Conservation (phyloP, 2,888 invertebrate genomes). For the Chorisops tibialis region DNA sequence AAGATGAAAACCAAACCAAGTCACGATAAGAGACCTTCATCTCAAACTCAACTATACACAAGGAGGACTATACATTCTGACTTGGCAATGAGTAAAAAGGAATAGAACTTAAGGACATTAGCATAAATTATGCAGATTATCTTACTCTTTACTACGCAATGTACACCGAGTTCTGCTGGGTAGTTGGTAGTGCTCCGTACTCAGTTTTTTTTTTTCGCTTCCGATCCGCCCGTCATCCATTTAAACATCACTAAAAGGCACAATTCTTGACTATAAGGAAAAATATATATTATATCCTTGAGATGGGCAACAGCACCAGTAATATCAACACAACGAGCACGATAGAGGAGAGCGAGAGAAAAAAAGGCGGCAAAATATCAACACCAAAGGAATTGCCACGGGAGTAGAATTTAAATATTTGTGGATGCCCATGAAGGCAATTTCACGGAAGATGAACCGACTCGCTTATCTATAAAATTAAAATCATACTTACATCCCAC, state of each 20-base stretch:
- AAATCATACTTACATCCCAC: conserved; percentile 2
- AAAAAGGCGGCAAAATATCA: not conserved
- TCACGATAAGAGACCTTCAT: no score
- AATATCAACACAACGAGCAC: not conserved
- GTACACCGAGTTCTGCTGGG: not conserved
- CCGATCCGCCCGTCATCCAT: not conserved
- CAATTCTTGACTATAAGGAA: not conserved
- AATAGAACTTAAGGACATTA: conserved; percentile 30
- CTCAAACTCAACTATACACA: no score
- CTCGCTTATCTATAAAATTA: conserved; percentile 34
- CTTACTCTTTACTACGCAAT: not conserved
- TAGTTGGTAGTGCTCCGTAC: not conserved
- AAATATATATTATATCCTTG: no score
- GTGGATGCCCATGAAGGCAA: conserved; percentile 33
- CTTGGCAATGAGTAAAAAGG: conserved; percentile 5
- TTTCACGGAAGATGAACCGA: conserved; percentile 35
- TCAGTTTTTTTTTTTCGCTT: not conserved
- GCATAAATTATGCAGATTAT: conserved; percentile 34
- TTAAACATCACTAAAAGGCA: conserved; percentile 14
- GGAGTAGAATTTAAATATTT: conserved; percentile 32
- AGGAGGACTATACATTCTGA: no score
- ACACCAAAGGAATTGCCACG: conserved; percentile 8
- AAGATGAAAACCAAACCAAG: no score
- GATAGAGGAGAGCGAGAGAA: not conserved
- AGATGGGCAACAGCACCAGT: no score